A percentile compares a stretch with the other conserved stretches of the same genome.
Evolutionary conservation across 2,888 invertebrate species (phyloP).

Genomic region (Lypha dubia): DNA sequence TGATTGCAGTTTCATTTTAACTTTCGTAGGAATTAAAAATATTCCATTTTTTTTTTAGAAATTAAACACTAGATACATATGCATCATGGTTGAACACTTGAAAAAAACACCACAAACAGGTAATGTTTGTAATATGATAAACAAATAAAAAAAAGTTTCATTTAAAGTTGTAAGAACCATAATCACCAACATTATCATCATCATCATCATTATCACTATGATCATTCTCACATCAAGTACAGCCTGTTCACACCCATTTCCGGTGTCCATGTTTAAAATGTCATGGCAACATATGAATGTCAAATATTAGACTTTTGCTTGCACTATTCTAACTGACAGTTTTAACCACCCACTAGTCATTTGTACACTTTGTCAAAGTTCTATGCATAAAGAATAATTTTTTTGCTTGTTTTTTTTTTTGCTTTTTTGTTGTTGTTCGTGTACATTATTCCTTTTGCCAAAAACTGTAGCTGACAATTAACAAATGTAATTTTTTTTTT

Average conservation of each 20-base stretch:
- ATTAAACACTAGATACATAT: constrained; percentile 36
- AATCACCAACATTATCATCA: not conserved
- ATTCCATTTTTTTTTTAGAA: constrained; percentile 16
- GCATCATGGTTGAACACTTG: constrained; percentile 31
- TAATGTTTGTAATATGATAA: constrained; percentile 38
- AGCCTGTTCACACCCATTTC: constrained; percentile 46
- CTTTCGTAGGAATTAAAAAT: not conserved
- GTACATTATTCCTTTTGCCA: constrained; percentile 17
- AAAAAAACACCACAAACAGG: constrained; percentile 50
- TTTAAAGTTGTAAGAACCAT: constrained; percentile 11
- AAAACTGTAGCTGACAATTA: constrained; percentile 55
- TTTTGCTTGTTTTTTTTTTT: constrained; percentile 8
- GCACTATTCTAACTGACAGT: constrained; percentile 28
- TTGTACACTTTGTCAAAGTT: constrained; percentile 10
- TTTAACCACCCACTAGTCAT: constrained; percentile 27
- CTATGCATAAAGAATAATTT: not conserved
- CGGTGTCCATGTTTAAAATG: constrained; percentile 49
- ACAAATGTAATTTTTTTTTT: no score
- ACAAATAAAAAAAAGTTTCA: constrained; percentile 38
- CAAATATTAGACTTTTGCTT: constrained; percentile 43
- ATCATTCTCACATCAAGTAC: not conserved
- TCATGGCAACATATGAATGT: constrained; percentile 43
- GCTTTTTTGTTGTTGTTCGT: no score
- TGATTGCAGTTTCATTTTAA: constrained; percentile 43
- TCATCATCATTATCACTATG: not conserved